Conservation (phyloP, 2,888 invertebrate genomes). For the Cheiracanthium punctorium region DNA sequence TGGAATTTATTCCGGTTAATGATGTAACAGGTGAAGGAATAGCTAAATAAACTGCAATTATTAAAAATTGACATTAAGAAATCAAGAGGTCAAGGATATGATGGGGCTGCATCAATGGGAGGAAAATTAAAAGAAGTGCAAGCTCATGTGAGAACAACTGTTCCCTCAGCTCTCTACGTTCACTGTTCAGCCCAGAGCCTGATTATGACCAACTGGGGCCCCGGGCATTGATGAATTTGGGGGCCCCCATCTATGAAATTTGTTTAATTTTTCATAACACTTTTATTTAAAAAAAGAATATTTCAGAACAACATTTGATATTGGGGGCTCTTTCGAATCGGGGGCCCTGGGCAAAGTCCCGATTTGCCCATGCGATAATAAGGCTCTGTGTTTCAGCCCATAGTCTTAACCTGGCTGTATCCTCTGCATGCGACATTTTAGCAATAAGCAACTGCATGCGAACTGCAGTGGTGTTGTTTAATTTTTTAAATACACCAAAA, state of each 20-base stretch:
- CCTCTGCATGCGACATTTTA: background rate
- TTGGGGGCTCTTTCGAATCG: too few relatives aligned
- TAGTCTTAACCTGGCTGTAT: constrained; percentile 5
- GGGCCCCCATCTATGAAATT: too few relatives aligned
- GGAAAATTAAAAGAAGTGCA: background rate
- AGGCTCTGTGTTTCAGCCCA: too few relatives aligned
- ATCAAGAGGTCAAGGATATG: background rate
- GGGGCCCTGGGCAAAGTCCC: too few relatives aligned
- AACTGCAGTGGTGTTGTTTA: background rate
- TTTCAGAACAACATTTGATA: too few relatives aligned
- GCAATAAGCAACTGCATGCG: background rate
- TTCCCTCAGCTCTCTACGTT: background rate
- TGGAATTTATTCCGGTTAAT: background rate
- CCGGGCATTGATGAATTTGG: too few relatives aligned
- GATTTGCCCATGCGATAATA: too few relatives aligned
- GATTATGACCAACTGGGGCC: too few relatives aligned
- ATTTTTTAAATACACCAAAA: too few relatives aligned
- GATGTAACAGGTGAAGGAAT: constrained; percentile 2
- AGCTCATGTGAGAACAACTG: background rate
- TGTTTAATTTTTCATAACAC: too few relatives aligned
- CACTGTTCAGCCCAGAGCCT: background rate
- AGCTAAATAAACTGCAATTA: background rate
- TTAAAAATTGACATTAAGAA: background rate
- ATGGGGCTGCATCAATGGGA: background rate
- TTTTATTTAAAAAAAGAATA: too few relatives aligned